phyloP scores from a whole-genome alignment of 2,113 vertebrate genomes.

The Grammomys surdaster region DNA sequence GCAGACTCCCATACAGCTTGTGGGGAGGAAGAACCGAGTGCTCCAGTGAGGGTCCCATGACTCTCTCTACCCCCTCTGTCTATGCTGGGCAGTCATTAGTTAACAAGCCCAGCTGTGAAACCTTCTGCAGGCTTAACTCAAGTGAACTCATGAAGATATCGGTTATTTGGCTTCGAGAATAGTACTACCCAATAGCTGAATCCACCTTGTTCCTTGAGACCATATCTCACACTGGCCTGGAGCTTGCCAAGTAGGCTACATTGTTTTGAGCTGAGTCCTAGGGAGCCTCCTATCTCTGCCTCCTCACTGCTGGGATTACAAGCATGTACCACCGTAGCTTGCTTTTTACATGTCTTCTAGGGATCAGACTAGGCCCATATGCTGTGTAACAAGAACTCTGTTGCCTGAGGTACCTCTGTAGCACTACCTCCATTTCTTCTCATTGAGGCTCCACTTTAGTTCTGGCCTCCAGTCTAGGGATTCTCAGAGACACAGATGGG shows the following conservation, averaged over 20 bases:
- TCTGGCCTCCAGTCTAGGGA: neutral
- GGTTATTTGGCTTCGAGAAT: neutral
- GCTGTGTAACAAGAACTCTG: neutral
- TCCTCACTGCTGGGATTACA: neutral
- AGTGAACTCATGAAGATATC: neutral
- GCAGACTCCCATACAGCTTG: too few relatives aligned
- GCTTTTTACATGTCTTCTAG: too few relatives aligned
- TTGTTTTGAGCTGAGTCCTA: neutral
- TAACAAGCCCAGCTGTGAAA: neutral
- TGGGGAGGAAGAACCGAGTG: neutral
- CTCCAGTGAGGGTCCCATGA: neutral
- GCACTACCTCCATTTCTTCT: neutral
- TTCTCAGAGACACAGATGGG: accelerated
- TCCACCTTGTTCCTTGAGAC: neutral
- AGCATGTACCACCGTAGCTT: too few relatives aligned
- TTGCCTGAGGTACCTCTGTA: too few relatives aligned
- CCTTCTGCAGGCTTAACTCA: neutral
- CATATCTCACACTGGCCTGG: neutral
- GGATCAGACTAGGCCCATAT: neutral
- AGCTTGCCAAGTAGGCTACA: neutral
- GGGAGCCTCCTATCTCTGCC: neutral
- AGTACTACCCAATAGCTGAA: neutral
- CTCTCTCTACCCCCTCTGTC: neutral
- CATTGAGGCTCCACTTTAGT: accelerated
- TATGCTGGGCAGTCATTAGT: too few relatives aligned